Conservation (phyloP, 2,888 invertebrate species). For the Hydraecia micacea region DNA sequence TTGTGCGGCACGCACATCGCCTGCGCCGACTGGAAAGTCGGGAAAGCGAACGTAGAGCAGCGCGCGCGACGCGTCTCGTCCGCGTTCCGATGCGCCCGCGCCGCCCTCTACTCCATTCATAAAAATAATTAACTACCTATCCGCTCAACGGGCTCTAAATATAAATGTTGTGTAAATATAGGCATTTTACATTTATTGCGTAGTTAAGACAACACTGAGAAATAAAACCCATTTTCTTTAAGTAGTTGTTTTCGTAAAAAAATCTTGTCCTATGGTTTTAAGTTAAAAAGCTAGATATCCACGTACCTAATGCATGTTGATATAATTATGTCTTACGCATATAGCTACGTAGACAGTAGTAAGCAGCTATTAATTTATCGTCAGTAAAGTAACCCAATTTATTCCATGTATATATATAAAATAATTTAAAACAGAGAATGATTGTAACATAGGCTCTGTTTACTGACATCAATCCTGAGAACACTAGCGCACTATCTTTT, state of each 20-base stretch:
- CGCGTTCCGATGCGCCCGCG: constrained; percentile 81
- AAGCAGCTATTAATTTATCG: neutral
- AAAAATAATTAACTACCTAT: constrained; percentile 75
- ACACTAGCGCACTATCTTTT: constrained; percentile 29
- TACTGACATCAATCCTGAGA: constrained; percentile 12
- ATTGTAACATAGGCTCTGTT: constrained; percentile 17
- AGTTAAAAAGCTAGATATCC: neutral
- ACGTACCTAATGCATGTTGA: neutral
- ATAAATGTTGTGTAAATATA: constrained; percentile 52
- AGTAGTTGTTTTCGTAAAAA: constrained; percentile 9
- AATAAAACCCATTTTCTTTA: neutral
- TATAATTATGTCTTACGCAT: neutral
- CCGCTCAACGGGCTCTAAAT: constrained; percentile 53
- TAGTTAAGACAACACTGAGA: constrained; percentile 16
- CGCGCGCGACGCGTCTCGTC: constrained; percentile 76
- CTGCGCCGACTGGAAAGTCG: constrained; percentile 81
- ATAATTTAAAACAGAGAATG: neutral
- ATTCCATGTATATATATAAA: neutral
- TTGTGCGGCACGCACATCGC: constrained; percentile 61
- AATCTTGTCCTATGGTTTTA: neutral
- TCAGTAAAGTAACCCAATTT: neutral
- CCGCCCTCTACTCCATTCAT: constrained; percentile 78
- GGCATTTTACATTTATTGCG: constrained; percentile 41
- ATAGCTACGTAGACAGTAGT: neutral
- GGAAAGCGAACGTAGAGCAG: constrained; percentile 81